Conservation (phyloP, 35 echinoderm and acorn worm genomes). For the Ophioderma brevispina region DNA sequence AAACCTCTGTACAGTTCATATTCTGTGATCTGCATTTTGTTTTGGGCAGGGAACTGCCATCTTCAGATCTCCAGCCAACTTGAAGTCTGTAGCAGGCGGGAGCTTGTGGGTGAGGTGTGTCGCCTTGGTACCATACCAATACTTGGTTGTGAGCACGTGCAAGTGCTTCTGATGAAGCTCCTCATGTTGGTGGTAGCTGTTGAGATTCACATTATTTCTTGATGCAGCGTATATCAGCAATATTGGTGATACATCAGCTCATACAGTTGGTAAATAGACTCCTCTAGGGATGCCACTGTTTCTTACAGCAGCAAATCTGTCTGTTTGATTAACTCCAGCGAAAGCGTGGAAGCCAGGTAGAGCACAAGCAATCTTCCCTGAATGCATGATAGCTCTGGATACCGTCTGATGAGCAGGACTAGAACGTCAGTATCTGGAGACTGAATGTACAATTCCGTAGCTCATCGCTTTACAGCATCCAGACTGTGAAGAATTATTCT, state of each 20-base stretch:
- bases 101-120: neutral
- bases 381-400: neutral
- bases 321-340: slow-evolving; percentile 1
- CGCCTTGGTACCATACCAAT: neutral
- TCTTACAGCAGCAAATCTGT: neutral
- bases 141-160: neutral
- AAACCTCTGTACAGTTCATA: too few relatives aligned
- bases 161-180: neutral
- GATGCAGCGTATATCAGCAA: neutral
- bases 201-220: neutral
- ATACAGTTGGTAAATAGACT: neutral
- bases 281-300: neutral
- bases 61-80: too few relatives aligned
- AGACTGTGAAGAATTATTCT: slow-evolving; percentile 3
- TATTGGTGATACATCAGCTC: neutral
- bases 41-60: too few relatives aligned
- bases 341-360: too few relatives aligned
- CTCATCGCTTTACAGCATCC: slow-evolving; percentile 13
- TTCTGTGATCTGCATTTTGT: too few relatives aligned
- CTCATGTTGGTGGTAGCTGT: neutral
- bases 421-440: slow-evolving; percentile 42
- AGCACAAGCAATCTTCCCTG: neutral
- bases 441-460: neutral
- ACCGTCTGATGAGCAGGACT: slow-evolving; percentile 3
- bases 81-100: neutral